phyloP scores from a whole-genome alignment of 1,140 invertebrate species.

The Papilio polyxenes region DNA sequence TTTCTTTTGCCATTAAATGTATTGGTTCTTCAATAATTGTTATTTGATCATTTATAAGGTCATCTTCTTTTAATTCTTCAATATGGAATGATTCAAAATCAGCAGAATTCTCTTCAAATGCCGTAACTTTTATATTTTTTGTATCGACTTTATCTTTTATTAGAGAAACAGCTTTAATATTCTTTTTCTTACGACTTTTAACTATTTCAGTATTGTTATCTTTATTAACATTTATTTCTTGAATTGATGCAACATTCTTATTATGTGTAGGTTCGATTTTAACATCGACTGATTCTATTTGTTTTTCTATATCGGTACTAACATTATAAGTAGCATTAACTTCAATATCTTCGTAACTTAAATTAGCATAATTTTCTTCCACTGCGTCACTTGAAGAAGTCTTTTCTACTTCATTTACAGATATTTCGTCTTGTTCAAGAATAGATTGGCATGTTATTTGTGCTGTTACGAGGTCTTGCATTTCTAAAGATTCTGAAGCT shows the following conservation, averaged over 20 bases:
- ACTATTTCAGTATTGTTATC: background rate
- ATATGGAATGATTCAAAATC: background rate
- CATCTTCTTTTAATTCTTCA: background rate
- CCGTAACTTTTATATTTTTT: background rate
- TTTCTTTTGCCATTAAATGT: background rate
- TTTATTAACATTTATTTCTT: background rate
- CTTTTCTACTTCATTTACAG: background rate
- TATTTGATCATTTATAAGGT: background rate
- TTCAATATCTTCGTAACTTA: background rate
- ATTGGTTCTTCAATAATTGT: background rate
- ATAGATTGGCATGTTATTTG: constrained; percentile 9
- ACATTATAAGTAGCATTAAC: background rate
- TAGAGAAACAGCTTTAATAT: background rate
- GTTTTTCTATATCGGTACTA: background rate
- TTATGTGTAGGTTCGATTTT: constrained; percentile 1
- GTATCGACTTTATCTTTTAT: background rate
- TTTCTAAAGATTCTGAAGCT: background rate
- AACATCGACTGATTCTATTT: background rate
- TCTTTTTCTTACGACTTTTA: background rate
- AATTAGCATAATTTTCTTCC: background rate
- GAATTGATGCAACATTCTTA: background rate
- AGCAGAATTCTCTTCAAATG: background rate
- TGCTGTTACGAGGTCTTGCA: background rate
- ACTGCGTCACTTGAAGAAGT: background rate
- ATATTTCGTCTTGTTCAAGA: background rate